Base-by-base conservation (phyloP, 2,888 invertebrate species). In the Zaprionus obscuricornis region DNA sequence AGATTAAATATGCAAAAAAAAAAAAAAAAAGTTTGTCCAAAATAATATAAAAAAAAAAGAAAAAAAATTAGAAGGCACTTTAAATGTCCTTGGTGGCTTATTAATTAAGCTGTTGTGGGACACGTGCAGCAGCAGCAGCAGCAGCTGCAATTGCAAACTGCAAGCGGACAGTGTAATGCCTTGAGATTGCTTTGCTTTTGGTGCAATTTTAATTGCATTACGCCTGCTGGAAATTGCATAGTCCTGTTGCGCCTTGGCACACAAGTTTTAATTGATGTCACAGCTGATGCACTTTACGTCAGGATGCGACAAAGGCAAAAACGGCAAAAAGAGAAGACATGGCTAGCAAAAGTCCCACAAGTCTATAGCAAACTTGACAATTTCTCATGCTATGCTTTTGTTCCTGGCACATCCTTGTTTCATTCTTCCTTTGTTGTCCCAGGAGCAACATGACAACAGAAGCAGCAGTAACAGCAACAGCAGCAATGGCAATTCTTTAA, bases 131-230 rank as follows among this genome's bases (percentile, higher is more conserved):
- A 33, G n/a, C n/a, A n/a, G 62, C 39, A 36, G 40, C 20, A 17
- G 49, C 37, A 26, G 22, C 8, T 17, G 6, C 18, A 16, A 11
- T n/a, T n/a, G n/a, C n/a, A n/a, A n/a, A 22, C 24, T 10, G 49
- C 17, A 20, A 24, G 31, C 47, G 42, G 49, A 52, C 62, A 37
- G 37, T 16, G 39, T 39, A 64, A 58, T 55, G 50, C 18, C 39
- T 42, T 42, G 55, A 50, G 57, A 60, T 58, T 58, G 72, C 51
- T 42, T 54, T 66, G 39, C 64, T 34, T 56, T 59, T 52, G 77
- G 54, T 74, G 69, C 43, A 72, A 64, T 66, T 66, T 77, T 81
- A 81, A 78, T 82, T 72, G 78, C 78, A 78, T 81, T 82, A 81
- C 29, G 65, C 57, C 74, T 60, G 42, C n/a, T 66, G 69, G 60